Conservation (phyloP, 2,797 vertebrate species). For the Lindbergichthys nudifrons region DNA sequence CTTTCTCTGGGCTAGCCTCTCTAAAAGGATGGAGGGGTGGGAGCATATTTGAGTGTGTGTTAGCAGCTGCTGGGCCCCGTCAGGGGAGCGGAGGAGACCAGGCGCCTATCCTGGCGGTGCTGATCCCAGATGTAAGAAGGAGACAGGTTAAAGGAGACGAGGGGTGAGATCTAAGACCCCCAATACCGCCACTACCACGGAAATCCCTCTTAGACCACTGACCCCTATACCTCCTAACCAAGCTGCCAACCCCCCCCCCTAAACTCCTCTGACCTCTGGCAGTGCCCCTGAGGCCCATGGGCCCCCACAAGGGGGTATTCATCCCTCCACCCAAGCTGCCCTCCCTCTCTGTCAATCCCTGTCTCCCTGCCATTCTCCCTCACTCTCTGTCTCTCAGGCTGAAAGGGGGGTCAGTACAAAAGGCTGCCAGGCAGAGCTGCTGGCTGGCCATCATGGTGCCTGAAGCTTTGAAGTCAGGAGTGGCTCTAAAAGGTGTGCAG, state of each 20-base stretch:
- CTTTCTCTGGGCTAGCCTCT: constrained; percentile 67
- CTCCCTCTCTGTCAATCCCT: constrained; percentile 53
- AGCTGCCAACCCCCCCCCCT: background rate
- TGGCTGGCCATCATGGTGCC: constrained; percentile 58
- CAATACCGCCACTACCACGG: constrained; percentile 6
- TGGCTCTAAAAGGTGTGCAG: constrained; percentile 60
- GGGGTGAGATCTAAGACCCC: constrained; percentile 36
- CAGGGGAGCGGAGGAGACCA: constrained; percentile 38
- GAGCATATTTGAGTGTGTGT: constrained; percentile 40
- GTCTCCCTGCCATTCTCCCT: constrained; percentile 50
- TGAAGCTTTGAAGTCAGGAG: constrained; percentile 75
- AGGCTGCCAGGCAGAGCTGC: constrained; percentile 66
- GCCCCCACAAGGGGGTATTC: constrained; percentile 63
- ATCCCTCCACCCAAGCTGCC: constrained; percentile 41
- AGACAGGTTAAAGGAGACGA: constrained; percentile 55
- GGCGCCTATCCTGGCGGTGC: constrained; percentile 22
- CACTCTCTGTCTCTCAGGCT: constrained; percentile 59
- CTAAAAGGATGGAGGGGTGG: constrained; percentile 37
- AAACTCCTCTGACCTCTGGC: constrained; percentile 60
- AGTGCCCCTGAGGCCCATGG: constrained; percentile 54
- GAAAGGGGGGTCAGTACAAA: constrained; percentile 79
- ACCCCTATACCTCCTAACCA: background rate
- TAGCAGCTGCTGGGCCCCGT: constrained; percentile 61
- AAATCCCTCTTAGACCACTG: constrained; percentile 32
- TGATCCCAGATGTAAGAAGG: constrained; percentile 50